Percentiles rank a stretch among this genome's conserved stretches.
These are phyloP conservation scores for Saguinus oedipus DNA, from an alignment of 2,797 vertebrate species.

Conservation along the genomic window DNA sequence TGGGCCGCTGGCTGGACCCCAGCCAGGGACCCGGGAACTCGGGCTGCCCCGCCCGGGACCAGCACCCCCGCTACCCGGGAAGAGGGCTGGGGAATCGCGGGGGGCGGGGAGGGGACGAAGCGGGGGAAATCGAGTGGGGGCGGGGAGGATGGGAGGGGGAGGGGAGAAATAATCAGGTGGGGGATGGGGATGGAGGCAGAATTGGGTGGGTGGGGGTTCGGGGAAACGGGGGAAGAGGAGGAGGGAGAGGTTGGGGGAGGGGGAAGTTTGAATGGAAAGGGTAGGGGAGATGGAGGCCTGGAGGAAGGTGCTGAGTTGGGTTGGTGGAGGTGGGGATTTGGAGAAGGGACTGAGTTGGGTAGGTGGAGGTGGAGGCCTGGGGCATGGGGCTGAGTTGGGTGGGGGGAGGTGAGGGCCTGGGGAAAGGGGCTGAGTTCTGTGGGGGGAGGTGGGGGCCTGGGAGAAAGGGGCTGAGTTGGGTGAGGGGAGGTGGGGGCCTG, in stretches of 20 bases:
- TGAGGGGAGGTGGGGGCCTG: neutral
- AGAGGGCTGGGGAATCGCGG: neutral
- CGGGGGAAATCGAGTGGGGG: neutral
- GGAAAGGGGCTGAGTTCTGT: neutral
- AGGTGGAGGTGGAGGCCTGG: neutral
- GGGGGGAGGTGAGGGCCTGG: neutral
- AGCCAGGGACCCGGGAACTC: slow-evolving; percentile 64
- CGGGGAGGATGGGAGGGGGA: slow-evolving; percentile 6
- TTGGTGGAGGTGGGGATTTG: too few species aligned
- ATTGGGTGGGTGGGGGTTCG: neutral
- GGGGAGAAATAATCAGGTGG: slow-evolving; percentile 33
- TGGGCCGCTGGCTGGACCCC: slow-evolving; percentile 71
- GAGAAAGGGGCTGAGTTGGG: fast-evolving
- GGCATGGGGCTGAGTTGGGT: neutral
- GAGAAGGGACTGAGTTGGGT: too few species aligned
- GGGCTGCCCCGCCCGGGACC: neutral
- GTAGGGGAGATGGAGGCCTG: neutral
- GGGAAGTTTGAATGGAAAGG: too few species aligned
- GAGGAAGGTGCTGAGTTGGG: too few species aligned
- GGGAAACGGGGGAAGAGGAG: neutral
- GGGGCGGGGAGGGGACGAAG: neutral
- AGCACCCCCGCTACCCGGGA: neutral
- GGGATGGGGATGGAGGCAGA: neutral
- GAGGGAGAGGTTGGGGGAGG: neutral
- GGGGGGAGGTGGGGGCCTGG: neutral